Evolutionary conservation across 35 echinoderm and acorn worm species (phyloP).

Genomic region (Holothuria glaberrima): DNA sequence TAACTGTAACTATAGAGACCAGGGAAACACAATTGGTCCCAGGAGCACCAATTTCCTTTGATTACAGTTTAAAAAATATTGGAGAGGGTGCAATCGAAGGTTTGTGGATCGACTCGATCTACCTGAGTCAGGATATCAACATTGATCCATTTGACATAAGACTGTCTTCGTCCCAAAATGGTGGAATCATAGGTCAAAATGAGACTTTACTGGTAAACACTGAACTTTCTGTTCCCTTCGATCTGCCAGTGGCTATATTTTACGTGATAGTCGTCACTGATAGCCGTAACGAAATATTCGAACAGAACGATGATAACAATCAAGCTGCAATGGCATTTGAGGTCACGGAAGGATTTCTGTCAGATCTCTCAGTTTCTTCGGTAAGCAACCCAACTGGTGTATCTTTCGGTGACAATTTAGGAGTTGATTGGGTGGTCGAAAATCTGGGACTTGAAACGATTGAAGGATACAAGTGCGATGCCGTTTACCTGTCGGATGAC

Average conservation of each 20-base stretch:
- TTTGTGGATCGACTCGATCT: slow-evolving; percentile 44
- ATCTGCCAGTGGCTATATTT: slow-evolving; percentile 53
- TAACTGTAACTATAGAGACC: not conserved
- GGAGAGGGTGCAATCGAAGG: slow-evolving; percentile 1
- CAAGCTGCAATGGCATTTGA: not conserved
- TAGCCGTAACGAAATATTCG: slow-evolving; percentile 56
- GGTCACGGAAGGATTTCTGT: slow-evolving; percentile 11
- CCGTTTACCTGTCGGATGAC: slow-evolving; percentile 63
- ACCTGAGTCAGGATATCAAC: slow-evolving; percentile 53
- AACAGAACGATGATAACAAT: slow-evolving; percentile 57
- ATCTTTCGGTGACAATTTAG: not conserved
- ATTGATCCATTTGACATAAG: slow-evolving; percentile 63
- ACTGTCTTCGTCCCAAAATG: not conserved
- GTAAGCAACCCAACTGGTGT: slow-evolving; percentile 23
- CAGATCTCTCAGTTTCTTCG: slow-evolving; percentile 54
- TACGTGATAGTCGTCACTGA: slow-evolving; percentile 61
- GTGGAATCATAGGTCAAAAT: not conserved
- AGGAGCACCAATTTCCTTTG: slow-evolving; percentile 57
- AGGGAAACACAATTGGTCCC: not conserved
- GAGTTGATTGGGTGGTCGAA: slow-evolving; percentile 52
- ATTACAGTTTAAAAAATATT: slow-evolving; percentile 54
- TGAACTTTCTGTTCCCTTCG: slow-evolving; percentile 62
- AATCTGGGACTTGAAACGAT: slow-evolving; percentile 56
- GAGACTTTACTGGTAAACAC: not conserved
- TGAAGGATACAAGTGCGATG: slow-evolving; percentile 64